Evolutionary conservation across 2,797 vertebrate species (phyloP).

Genomic region (Myiotriccus ornatus): DNA sequence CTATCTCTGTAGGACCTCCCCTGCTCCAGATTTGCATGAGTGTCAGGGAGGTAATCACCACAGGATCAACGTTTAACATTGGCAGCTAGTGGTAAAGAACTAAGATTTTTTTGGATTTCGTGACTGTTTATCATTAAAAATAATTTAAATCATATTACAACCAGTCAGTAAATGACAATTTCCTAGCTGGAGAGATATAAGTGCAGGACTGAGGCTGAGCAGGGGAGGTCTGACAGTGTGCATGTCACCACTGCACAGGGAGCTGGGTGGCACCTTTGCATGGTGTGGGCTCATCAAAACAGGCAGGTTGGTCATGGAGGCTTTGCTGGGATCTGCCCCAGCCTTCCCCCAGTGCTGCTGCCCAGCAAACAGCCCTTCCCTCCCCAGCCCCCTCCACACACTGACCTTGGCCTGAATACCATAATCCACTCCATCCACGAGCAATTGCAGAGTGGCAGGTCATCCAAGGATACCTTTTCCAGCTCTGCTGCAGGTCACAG

Average conservation of each 20-base stretch:
- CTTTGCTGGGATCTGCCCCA: not conserved
- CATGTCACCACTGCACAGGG: accelerated
- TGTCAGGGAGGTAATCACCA: not conserved
- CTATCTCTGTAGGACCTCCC: not conserved
- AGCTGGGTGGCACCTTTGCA: not conserved
- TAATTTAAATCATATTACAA: not conserved
- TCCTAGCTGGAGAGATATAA: not conserved
- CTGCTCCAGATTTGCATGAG: not conserved
- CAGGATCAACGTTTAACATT: not conserved
- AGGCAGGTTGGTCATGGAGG: accelerated
- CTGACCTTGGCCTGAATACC: constrained; percentile 43
- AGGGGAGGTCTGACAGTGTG: accelerated
- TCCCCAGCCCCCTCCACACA: accelerated
- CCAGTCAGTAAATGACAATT: not conserved
- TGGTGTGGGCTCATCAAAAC: accelerated
- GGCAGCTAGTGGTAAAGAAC: not conserved
- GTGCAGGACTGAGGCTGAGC: not conserved
- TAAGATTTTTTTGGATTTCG: accelerated
- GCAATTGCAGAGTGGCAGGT: not conserved
- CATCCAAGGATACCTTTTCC: not conserved
- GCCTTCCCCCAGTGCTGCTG: accelerated
- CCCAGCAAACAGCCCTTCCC: not conserved
- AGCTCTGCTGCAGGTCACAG: not conserved
- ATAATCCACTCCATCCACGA: constrained; percentile 32
- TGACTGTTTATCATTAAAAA: not conserved